Conservation (phyloP, 2,113 vertebrate genomes). For the Mus pahari region DNA sequence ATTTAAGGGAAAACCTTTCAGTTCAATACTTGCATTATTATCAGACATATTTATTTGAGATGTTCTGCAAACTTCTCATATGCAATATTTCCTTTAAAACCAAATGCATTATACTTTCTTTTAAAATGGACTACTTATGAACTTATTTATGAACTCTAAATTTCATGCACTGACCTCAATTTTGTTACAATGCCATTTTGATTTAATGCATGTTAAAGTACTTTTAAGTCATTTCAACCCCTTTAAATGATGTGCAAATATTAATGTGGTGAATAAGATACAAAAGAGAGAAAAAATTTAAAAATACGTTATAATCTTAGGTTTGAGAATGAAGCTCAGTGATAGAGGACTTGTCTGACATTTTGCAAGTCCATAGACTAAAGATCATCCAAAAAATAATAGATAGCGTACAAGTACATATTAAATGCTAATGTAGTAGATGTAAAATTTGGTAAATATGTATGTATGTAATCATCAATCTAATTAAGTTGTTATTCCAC, state of each 20-base stretch:
- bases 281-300: neutral
- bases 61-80: neutral
- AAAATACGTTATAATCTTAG: neutral
- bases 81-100: neutral
- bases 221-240: neutral
- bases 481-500: neutral
- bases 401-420: neutral
- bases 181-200: neutral
- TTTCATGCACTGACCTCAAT: neutral
- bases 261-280: neutral
- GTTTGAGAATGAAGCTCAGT: neutral
- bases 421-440: neutral
- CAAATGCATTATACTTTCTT: neutral
- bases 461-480: neutral
- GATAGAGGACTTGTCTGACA: neutral
- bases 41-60: neutral
- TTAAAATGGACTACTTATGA: neutral
- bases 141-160: neutral
- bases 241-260: constrained; percentile 14
- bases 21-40: neutral
- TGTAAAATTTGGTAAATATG: neutral
- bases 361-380: neutral
- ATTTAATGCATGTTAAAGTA: neutral
- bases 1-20: neutral
- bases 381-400: too few species aligned